Percentiles rank a stretch among this genome's conserved stretches.
These are phyloP conservation scores for Salvator merianae DNA, from an alignment of 2,113 vertebrate species.

Conservation along the genomic window DNA sequence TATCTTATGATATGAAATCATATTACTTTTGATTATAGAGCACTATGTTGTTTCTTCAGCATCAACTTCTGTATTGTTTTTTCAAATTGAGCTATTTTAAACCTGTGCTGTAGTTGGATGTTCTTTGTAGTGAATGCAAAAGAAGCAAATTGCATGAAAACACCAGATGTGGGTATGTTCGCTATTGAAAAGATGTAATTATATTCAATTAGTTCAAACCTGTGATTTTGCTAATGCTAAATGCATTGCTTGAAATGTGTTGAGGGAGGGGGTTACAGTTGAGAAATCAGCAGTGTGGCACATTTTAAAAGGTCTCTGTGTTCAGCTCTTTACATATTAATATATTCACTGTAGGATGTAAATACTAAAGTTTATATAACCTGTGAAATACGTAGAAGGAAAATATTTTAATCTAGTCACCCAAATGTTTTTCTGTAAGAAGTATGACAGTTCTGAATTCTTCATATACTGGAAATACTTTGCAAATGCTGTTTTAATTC, in stretches of 20 bases:
- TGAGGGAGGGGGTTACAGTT: slow-evolving; percentile 20
- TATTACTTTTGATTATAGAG: neutral
- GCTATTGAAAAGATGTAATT: slow-evolving; percentile 48
- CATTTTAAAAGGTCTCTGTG: slow-evolving; percentile 19
- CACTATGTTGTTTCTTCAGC: slow-evolving; percentile 30
- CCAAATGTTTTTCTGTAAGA: neutral
- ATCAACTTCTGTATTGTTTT: neutral
- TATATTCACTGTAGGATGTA: neutral
- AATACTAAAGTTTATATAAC: neutral
- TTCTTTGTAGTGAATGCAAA: slow-evolving; percentile 18
- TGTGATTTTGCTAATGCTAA: slow-evolving; percentile 56
- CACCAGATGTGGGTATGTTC: neutral
- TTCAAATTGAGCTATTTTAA: slow-evolving; percentile 26
- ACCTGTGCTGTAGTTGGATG: neutral
- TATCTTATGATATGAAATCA: slow-evolving; percentile 26
- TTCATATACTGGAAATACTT: neutral
- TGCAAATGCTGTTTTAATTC: neutral
- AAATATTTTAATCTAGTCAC: neutral
- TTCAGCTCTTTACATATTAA: neutral
- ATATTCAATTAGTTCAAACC: slow-evolving; percentile 56
- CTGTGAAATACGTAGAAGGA: slow-evolving; percentile 36
- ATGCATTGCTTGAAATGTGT: slow-evolving; percentile 28
- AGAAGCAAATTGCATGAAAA: slow-evolving; percentile 20
- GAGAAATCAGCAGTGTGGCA: slow-evolving; percentile 30
- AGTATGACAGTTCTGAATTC: neutral